A percentile compares a stretch with the other conserved stretches of the same genome.
Conservation (phyloP, 1,140 invertebrate species). For the Zaprionus inermis region DNA sequence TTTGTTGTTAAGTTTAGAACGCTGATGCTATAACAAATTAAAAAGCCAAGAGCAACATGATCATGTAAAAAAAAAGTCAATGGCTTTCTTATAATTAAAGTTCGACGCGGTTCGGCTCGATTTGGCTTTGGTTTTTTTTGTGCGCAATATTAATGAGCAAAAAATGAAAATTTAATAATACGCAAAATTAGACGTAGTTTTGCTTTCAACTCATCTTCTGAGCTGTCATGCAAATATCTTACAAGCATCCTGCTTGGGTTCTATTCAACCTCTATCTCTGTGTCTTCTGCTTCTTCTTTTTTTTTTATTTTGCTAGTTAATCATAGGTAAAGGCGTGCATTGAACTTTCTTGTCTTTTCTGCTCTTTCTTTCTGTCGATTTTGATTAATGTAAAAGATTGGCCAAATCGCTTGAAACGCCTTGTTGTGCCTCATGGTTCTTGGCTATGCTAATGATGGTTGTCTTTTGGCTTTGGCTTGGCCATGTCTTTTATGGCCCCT, state of each 20-base stretch:
- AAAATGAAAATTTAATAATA: slow-evolving; percentile 52
- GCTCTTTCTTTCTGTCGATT: slow-evolving; percentile 25
- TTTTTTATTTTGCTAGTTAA: slow-evolving; percentile 55
- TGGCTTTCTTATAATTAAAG: slow-evolving; percentile 80
- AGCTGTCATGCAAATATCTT: slow-evolving; percentile 68
- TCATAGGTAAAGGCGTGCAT: slow-evolving; percentile 52
- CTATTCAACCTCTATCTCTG: neutral
- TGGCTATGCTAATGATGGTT: slow-evolving; percentile 30
- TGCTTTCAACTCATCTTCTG: slow-evolving; percentile 36
- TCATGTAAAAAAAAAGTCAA: slow-evolving; percentile 73
- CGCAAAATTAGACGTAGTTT: slow-evolving; percentile 45
- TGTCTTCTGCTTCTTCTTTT: slow-evolving; percentile 3
- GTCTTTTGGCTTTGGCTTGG: slow-evolving; percentile 16
- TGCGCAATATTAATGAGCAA: slow-evolving; percentile 62
- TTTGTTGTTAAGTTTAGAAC: slow-evolving; percentile 74
- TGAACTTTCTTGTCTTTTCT: slow-evolving; percentile 57
- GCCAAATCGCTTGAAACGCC: too few species aligned
- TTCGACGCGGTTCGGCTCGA: slow-evolving; percentile 20
- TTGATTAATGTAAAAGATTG: slow-evolving; percentile 61
- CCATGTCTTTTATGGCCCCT: slow-evolving; percentile 7
- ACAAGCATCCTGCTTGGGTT: slow-evolving; percentile 56
- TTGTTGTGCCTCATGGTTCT: neutral
- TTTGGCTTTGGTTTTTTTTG: slow-evolving; percentile 11
- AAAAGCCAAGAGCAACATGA: slow-evolving; percentile 18
- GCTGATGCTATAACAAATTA: slow-evolving; percentile 80